These are phyloP conservation scores for Phyto melanocephala DNA, from an alignment of 2,888 invertebrate species.

Conservation along the genomic window DNA sequence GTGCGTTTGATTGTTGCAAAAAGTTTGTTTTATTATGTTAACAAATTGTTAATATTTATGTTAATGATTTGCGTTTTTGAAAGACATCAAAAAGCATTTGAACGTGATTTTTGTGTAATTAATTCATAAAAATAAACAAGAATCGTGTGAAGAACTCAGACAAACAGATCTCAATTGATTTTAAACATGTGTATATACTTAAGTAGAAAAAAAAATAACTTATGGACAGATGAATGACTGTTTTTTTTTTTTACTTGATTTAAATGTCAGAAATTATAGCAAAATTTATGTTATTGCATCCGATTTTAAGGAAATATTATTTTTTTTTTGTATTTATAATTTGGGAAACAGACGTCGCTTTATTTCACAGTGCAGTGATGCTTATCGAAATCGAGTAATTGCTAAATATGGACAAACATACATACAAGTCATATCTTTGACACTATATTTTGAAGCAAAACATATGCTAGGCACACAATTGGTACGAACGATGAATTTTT, in stretches of 20 bases:
- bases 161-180: slow-evolving; percentile 7
- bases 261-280: neutral
- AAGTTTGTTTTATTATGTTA: slow-evolving; percentile 40
- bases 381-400: no score
- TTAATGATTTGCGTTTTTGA: neutral
- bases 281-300: slow-evolving; percentile 40
- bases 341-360: no score
- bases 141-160: neutral
- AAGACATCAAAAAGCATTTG: slow-evolving; percentile 14
- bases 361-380: no score
- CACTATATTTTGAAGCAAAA: no score
- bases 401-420: no score
- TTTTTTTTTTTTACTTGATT: neutral
- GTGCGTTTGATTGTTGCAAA: neutral
- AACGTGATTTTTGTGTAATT: slow-evolving; percentile 49
- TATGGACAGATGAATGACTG: neutral
- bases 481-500: no score
- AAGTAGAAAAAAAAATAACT: neutral
- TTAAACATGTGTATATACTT: neutral
- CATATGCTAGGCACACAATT: no score
- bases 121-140: slow-evolving; percentile 23
- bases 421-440: no score
- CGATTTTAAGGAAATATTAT: slow-evolving; percentile 30
- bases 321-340: no score
- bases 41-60: slow-evolving; percentile 46